Conservation (phyloP, 2,113 vertebrate genomes). For the Rhodinocichla rosea region DNA sequence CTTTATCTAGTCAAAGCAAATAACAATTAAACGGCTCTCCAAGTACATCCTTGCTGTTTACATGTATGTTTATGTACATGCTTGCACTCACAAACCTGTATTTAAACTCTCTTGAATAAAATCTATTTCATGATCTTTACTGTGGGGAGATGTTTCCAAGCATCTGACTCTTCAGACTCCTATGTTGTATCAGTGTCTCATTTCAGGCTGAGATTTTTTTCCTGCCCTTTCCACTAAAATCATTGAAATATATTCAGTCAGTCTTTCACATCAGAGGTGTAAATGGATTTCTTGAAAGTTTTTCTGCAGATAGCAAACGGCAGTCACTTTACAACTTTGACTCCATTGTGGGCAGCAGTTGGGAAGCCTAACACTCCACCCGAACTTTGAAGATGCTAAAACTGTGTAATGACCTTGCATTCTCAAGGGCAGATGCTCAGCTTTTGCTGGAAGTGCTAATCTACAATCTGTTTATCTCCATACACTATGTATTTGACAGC, state of each 20-base stretch:
- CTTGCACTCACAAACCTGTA: background rate
- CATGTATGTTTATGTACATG: background rate
- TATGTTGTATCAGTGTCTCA: slow-evolving; percentile 33
- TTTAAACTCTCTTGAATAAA: slow-evolving; percentile 16
- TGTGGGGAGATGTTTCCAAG: slow-evolving; percentile 65
- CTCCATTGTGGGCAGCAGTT: slow-evolving; percentile 60
- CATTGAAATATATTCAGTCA: slow-evolving; percentile 69
- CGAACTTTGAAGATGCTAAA: slow-evolving; percentile 62
- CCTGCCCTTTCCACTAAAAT: slow-evolving; percentile 45
- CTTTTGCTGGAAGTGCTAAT: slow-evolving; percentile 52
- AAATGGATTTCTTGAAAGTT: slow-evolving; percentile 79
- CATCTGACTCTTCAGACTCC: background rate
- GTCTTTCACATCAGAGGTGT: slow-evolving; percentile 75
- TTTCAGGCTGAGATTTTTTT: slow-evolving; percentile 31
- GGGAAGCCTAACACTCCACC: slow-evolving; percentile 51
- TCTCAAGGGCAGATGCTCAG: slow-evolving; percentile 43
- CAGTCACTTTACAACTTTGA: slow-evolving; percentile 69
- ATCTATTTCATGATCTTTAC: background rate
- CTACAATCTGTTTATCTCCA: slow-evolving; percentile 44
- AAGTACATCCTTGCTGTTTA: background rate
- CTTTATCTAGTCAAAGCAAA: background rate
- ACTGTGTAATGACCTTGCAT: slow-evolving; percentile 69
- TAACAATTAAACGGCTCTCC: background rate
- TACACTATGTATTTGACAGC: background rate
- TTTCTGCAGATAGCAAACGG: slow-evolving; percentile 57